These are phyloP conservation scores for Crypturellus tataupa DNA, from an alignment of 2,797 vertebrate genomes.

Conservation along the genomic window DNA sequence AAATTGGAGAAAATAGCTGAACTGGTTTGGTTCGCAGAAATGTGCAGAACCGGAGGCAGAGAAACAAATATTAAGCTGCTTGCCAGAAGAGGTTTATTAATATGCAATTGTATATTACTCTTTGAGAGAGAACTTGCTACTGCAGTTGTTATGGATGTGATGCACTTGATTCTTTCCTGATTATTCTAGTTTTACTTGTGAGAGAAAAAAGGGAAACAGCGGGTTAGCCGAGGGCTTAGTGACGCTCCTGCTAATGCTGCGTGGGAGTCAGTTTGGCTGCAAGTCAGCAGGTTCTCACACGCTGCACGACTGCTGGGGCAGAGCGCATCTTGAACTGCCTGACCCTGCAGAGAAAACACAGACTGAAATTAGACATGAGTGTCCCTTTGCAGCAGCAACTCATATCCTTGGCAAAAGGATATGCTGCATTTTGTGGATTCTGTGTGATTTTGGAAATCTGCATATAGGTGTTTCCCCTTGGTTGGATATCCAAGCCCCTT, in stretches of 20 bases:
- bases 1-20: background rate
- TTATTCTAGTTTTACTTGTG: background rate
- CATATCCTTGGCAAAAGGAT: background rate
- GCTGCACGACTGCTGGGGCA: background rate
- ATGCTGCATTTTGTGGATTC: background rate
- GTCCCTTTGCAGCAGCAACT: background rate
- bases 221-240: background rate
- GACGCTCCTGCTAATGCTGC: background rate
- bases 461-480: background rate
- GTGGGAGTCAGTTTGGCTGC: conserved; percentile 21
- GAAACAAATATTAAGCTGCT: background rate
- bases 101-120: background rate
- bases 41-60: background rate
- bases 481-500: background rate
- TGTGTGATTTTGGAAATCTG: background rate
- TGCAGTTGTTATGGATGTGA: background rate
- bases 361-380: background rate
- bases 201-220: background rate
- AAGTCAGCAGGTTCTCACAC: background rate
- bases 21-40: background rate
- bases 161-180: background rate
- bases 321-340: background rate
- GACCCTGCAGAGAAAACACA: background rate
- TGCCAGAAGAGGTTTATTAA: background rate
- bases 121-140: background rate